Conservation (phyloP, 2,113 vertebrate species). For the Lichenostomus cassidix region DNA sequence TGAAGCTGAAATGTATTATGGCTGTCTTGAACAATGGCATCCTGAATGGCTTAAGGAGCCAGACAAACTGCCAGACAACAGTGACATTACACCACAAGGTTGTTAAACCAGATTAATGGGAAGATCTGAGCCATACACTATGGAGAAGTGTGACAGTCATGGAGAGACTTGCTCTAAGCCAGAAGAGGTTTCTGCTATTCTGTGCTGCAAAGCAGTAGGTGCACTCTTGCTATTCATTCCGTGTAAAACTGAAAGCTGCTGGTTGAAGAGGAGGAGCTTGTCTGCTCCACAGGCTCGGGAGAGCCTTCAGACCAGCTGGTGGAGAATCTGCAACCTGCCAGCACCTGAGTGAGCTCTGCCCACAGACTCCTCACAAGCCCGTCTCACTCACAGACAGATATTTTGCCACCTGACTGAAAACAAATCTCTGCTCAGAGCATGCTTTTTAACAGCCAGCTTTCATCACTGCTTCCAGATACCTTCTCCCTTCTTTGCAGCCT, state of each 20-base stretch:
- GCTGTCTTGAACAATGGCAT: neutral
- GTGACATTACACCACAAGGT: neutral
- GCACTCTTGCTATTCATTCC: neutral
- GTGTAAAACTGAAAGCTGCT: neutral
- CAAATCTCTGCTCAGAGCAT: neutral
- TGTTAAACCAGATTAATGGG: neutral
- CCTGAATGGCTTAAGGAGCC: neutral
- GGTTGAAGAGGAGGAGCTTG: neutral
- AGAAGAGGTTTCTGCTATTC: neutral
- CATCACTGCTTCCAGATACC: neutral
- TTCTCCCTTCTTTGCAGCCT: neutral
- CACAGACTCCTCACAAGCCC: neutral
- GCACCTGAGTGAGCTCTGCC: conserved; percentile 34
- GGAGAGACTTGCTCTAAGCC: neutral
- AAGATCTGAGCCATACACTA: neutral
- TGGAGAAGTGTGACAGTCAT: neutral
- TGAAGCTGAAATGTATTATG: neutral
- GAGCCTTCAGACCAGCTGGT: conserved; percentile 15
- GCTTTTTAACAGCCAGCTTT: conserved; percentile 39
- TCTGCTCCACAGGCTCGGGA: neutral
- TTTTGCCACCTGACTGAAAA: conserved; percentile 52
- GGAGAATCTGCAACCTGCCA: conserved; percentile 44
- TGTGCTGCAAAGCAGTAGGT: neutral
- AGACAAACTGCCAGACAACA: neutral
- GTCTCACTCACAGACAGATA: neutral